phyloP scores from a whole-genome alignment of 2,113 vertebrate species.

The Chiloscyllium plagiosum region DNA sequence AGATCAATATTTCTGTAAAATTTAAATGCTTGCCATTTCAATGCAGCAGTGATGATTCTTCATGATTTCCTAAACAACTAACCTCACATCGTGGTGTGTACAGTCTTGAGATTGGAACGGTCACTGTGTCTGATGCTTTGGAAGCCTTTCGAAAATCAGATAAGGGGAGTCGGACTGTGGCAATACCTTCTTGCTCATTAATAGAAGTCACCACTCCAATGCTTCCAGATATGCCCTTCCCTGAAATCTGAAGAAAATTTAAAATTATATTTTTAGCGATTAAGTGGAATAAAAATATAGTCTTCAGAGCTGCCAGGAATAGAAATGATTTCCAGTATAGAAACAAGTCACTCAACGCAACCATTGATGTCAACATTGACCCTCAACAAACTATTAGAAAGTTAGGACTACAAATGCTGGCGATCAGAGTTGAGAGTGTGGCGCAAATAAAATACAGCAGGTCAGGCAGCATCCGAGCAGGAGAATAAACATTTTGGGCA shows the following conservation, averaged over 20 bases:
- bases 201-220: constrained; percentile 90
- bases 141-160: constrained; percentile 84
- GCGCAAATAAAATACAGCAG: too few relatives aligned
- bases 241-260: constrained; percentile 68
- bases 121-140: constrained; percentile 86
- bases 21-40: not conserved
- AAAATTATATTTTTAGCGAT: not conserved
- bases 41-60: not conserved
- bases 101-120: constrained; percentile 90
- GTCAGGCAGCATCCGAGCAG: too few relatives aligned
- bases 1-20: not conserved
- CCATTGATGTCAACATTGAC: not conserved
- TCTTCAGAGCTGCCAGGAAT: not conserved
- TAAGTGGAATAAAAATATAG: not conserved
- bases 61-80: constrained; percentile 40
- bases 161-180: constrained; percentile 87
- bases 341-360: not conserved
- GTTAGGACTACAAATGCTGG: too few relatives aligned
- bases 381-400: too few relatives aligned
- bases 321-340: not conserved
- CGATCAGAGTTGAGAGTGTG: too few relatives aligned
- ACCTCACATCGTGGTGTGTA: constrained; percentile 95
- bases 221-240: constrained; percentile 87
- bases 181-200: constrained; percentile 96
- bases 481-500: too few relatives aligned